Evolutionary conservation across 2,113 vertebrate genomes (phyloP), one percentile per base, ranked within the genome.

Genomic region (Nanorana parkeri): DNA sequence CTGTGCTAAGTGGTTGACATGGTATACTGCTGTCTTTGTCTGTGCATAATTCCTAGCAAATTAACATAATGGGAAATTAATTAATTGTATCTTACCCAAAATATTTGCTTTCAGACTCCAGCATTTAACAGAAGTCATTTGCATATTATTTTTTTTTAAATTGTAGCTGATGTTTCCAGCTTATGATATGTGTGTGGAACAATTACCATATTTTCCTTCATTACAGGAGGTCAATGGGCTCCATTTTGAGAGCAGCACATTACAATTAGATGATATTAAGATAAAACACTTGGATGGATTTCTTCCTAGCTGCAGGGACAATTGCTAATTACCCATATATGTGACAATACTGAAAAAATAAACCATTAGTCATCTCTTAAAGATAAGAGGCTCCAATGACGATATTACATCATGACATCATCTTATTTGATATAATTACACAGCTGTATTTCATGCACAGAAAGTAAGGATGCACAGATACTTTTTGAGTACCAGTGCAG

Each of bases 11-110:
- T 5, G 23, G 17, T 52, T 55, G 28, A 17, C 17, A 15, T 17
- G 15, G 21, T 56, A 29, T 24, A 21, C 41, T 5, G 16, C 20
- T 17, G 52, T 24, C 66, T 58, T 5, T 5, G 32, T 32, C 55
- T 68, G 21, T 68, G n/a, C 51, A 78, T 66, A 68, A 78, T 51
- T 56, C 77, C 29, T 17, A 24, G 21, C n/a, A 68, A 66, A 68
- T 68, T 68, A 68, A 32, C 77, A 68, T 78, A 78, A 78, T 78
- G 77, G 68, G 58, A 78, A 28, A 36, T 78, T 78, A 67, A 78
- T 78, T 78, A 55, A 67, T 56, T 26, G 11, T 58, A 23, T 78
- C 64, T 67, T 24, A 68, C 54, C n/a, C 74, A 58, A 29, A 74
- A 58, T 74, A 56, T 74, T 58, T 74, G 71, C 21, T 60, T 74